phyloP scores from a whole-genome alignment of 2,888 invertebrate genomes.

The Tolmerus cingulatus region DNA sequence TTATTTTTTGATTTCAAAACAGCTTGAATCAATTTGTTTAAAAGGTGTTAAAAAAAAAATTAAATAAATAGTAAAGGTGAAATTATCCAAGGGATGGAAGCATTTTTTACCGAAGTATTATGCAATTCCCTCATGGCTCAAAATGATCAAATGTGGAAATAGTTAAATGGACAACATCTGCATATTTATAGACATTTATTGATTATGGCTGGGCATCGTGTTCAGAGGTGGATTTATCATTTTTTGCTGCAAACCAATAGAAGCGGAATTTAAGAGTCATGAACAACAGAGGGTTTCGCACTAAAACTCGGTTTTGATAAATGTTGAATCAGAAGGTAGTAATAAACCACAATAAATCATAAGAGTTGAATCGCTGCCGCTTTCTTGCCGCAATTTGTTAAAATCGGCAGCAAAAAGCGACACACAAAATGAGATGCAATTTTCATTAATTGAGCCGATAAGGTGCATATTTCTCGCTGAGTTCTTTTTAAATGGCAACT shows the following conservation, averaged over 20 bases:
- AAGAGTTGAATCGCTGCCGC: not conserved
- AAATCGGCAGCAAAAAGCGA: conserved; percentile 6
- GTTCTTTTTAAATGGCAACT: not conserved
- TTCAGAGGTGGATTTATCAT: not conserved
- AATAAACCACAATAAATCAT: not conserved
- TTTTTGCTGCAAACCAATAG: not conserved
- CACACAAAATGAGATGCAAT: conserved; percentile 21
- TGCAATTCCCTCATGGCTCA: not conserved
- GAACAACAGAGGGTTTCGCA: not conserved
- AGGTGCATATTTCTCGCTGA: not conserved
- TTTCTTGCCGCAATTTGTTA: conserved; percentile 5
- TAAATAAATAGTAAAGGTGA: not conserved
- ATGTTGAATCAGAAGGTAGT: not conserved
- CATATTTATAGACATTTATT: not conserved
- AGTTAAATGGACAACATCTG: not conserved
- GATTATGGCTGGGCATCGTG: not conserved
- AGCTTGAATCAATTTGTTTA: too few species aligned
- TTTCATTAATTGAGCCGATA: conserved; percentile 1
- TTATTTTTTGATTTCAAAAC: too few species aligned
- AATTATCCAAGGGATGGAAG: not conserved
- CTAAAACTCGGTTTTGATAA: not conserved
- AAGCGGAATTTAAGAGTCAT: not conserved
- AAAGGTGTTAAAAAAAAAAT: not conserved
- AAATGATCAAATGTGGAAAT: not conserved
- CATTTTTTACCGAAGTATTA: not conserved